Conservation (phyloP, 37 sponge, comb jelly and placozoan species). For the Eunapius fragilis region DNA sequence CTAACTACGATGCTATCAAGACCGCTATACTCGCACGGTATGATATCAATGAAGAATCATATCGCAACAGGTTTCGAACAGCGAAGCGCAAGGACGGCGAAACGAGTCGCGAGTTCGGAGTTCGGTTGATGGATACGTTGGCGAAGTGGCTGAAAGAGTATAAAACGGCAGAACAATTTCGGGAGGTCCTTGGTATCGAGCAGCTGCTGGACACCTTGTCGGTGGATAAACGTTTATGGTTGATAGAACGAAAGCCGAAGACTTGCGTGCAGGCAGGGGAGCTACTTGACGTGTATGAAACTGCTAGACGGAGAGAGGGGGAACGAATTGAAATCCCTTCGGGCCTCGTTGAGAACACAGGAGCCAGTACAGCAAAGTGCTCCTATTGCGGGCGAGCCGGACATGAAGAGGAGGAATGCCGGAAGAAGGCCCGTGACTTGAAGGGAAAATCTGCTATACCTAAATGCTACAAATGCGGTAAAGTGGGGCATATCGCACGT, state of each 20-base stretch:
- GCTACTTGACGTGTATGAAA: conserved; percentile 19
- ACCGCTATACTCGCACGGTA: conserved; percentile 37
- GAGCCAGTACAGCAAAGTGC: not conserved
- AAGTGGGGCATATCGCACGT: conserved; percentile 13
- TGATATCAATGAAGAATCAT: too few relatives aligned
- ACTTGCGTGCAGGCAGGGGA: conserved; percentile 9
- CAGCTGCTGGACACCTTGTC: too few relatives aligned
- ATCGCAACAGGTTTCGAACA: conserved; percentile 31
- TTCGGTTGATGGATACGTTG: not conserved
- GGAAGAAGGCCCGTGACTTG: too few relatives aligned
- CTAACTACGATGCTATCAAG: conserved; percentile 18
- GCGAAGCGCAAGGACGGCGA: conserved; percentile 11
- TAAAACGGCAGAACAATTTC: conserved; percentile 4
- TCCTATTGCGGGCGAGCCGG: too few relatives aligned
- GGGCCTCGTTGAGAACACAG: too few relatives aligned
- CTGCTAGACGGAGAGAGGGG: not conserved
- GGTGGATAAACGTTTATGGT: not conserved
- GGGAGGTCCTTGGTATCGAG: too few relatives aligned
- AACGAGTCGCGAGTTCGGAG: conserved; percentile 29
- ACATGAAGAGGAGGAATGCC: too few relatives aligned
- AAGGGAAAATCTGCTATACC: too few relatives aligned
- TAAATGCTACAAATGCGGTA: conserved; percentile 3
- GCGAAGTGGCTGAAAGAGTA: conserved; percentile 7
- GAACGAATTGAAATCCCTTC: too few relatives aligned
- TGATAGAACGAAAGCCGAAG: conserved; percentile 7